Base-by-base conservation (phyloP, 2,797 vertebrate species). In the Sphaeramia orbicularis region DNA sequence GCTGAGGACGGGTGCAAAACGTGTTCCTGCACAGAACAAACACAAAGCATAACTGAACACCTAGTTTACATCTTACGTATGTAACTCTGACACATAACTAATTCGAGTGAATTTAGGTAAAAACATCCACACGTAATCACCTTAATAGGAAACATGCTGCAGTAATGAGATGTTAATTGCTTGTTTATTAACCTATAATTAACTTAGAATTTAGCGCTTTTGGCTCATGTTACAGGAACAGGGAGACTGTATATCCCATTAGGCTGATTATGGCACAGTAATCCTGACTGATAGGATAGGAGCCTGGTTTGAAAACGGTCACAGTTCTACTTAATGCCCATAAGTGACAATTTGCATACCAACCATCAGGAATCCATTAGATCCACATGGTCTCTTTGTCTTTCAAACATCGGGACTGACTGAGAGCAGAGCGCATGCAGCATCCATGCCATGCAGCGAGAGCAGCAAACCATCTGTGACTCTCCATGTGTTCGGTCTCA, bases 381-480 rank as follows among this genome's bases (percentile, higher is more conserved):
- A 87, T 90, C 85, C 93, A 85, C 86, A 82, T 49, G 37, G 40
- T 84, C 81, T 91, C 93, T 89, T 94, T 87, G 92, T 94, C 91
- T 92, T 90, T 92, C 92, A 90, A 91, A 92, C 86, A 93, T 90
- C 42, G 70, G 61, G 95, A 96, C 96, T 96, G 94, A 95, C 95
- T 89, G 81, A 36, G 53, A 87, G 81, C 45, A 37, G 71, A 88
- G 86, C 36, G 9, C 93, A 92, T 93, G 95, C 94, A 83, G 67
- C 56, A 52, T 73, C 50, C 61, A 74, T 59, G 83, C 86, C 86
- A 69, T 81, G 83, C 85, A 90, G 52, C 65, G 49, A 16, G 65
- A 74, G 77, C 83, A 63, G 78, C 63, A 64, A 67, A 81, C 84
- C 77, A 56, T 76, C 72, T 24, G 27, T 6, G 54, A 65, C 66